A percentile compares a stretch with the other conserved stretches of the same genome.
Evolutionary conservation across 2,888 invertebrate genomes (phyloP).

Genomic region (Euspilapteryx auroguttella): DNA sequence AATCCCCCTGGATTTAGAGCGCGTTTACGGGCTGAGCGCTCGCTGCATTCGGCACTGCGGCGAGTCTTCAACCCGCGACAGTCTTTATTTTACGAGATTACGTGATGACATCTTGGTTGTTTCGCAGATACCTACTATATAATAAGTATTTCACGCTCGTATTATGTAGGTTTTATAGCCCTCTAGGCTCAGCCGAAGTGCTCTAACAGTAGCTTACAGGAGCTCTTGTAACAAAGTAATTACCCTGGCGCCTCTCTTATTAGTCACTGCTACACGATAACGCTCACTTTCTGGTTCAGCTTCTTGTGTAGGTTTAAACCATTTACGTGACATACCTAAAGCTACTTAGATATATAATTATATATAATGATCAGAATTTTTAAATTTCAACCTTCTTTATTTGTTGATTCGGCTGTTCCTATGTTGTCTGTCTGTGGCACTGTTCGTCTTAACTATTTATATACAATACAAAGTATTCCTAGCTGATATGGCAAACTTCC

Average conservation of each 20-base stretch:
- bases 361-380: no score
- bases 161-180: constrained; percentile 54
- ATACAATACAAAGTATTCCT: no score
- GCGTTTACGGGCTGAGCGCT: constrained; percentile 29
- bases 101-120: constrained; percentile 51
- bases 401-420: no score
- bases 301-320: no score
- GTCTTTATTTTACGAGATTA: constrained; percentile 55
- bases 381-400: no score
- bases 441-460: no score
- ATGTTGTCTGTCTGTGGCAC: no score
- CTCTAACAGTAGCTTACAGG: constrained; percentile 52
- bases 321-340: no score
- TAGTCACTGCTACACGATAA: constrained; percentile 29
- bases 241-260: constrained; percentile 38
- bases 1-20: constrained; percentile 50
- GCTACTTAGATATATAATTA: no score
- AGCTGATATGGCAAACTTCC: no score
- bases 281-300: constrained; percentile 17
- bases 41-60: constrained; percentile 1
- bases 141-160: constrained; percentile 57
- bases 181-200: constrained; percentile 45
- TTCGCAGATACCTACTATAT: constrained; percentile 59
- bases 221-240: constrained; percentile 56
- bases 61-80: constrained; percentile 27